A percentile compares a stretch with the other conserved stretches of the same genome.
Evolutionary conservation across 35 echinoderm and acorn worm genomes (phyloP).

Genomic region (Heliocidaris erythrogramma): DNA sequence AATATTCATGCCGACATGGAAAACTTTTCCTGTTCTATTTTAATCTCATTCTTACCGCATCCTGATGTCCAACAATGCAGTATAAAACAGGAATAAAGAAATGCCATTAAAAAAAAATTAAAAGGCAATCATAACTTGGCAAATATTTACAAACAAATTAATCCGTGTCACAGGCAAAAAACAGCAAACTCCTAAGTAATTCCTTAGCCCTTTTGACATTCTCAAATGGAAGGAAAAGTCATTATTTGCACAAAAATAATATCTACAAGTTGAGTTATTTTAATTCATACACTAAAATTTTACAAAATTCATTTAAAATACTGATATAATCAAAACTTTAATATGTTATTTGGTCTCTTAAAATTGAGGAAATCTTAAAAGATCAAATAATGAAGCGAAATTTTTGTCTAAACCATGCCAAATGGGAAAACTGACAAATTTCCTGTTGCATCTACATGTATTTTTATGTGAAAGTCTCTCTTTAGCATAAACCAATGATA

Average conservation of each 20-base stretch:
- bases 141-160: background rate
- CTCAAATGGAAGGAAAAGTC: background rate
- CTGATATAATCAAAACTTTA: background rate
- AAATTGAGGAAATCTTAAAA: background rate
- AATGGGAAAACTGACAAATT: too few species aligned
- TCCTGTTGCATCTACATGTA: too few species aligned
- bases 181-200: background rate
- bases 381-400: background rate
- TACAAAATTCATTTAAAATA: background rate
- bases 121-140: background rate
- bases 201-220: background rate
- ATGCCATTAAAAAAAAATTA: background rate
- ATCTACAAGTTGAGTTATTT: too few species aligned
- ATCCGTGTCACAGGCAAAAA: background rate
- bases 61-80: conserved; percentile 21
- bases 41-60: conserved; percentile 39
- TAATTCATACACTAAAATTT: background rate
- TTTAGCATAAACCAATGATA: too few species aligned
- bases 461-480: too few species aligned
- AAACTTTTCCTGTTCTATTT: background rate
- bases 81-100: background rate
- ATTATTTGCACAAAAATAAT: background rate
- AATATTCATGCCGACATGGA: conserved; percentile 19
- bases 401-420: too few species aligned
- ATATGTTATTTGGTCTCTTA: background rate